Evolutionary conservation across 53 echinoderm and acorn worm genomes (phyloP), one percentile per base, ranked within the genome.

Genomic region (Mesocentrotus franciscanus): DNA sequence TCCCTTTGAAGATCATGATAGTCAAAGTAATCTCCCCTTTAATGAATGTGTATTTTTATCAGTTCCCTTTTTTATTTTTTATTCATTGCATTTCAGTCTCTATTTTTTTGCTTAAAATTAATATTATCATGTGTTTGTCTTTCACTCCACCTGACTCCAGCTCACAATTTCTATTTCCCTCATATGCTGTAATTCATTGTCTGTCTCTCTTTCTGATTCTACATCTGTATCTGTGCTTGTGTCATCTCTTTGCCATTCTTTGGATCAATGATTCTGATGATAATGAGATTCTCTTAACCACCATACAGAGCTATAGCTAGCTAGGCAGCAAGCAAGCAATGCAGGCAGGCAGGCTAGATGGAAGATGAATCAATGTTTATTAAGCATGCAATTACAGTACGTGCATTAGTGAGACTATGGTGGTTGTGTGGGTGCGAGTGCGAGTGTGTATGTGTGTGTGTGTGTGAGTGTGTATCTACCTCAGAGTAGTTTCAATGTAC

Each of bases 321-420:
- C 60, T 14, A 66, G 85, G n/a, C 29, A 85, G 39, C 85, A 5
- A 55, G 85, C 35, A 90, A 75, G 66, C 36, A 56, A 24, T n/a
- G 74, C 64, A 49, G 71, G 92, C 56, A 26, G 68, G 92, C 74
- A 9, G 24, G 92, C 75, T 39, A 75, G 56, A 92, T 71, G 74
- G 49, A 92, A 74, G 74, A 92, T 92, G 92, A 92, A 92, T 92
- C 71, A 74, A 92, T 92, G 92, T 71, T 92, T 92, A 92, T 92
- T 92, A 92, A 72, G 55, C 74, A 92, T 92, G 71, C 92, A 36
- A 91, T 64, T 66, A 27, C 68, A 20, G 91, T 64, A 33, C 32
- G 36, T 91, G 91, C 64, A 64, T 91, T 87, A 87, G 92, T 55
- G 92, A 35, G 57, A 9, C 68, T 92, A 22, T 7, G 92, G 75